Evolutionary conservation across 2,113 vertebrate species (phyloP), one percentile per base, ranked within the genome.

Genomic region (Elachura formosa): DNA sequence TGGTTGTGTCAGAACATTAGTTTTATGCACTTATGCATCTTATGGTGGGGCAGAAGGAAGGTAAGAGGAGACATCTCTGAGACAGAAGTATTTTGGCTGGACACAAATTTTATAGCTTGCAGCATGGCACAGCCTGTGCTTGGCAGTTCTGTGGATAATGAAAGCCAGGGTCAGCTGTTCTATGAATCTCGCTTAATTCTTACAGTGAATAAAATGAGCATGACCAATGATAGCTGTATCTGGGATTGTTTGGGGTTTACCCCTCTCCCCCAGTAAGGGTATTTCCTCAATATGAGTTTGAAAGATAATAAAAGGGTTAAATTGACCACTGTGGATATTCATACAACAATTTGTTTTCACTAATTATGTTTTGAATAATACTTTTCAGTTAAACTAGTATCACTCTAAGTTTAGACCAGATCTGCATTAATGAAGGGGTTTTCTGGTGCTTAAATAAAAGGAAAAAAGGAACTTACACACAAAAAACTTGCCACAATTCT

Each of bases 51-150:
- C 64, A 84, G 34, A 80, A 74, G 34, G 38, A n/a, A 68, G 17
- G 33, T 40, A 56, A 52, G 46, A 67, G 19, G 34, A 69, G 38
- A 34, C 19, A 22, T 59, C n/a, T 21, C 43, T 41, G 24, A 77
- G 28, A 56, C 3, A 16, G 31, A 18, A 78, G 29, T 67, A 38
- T 63, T 89, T 89, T 62, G 34, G 1, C 16, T 63, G 16, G 38
- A 14, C 64, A 55, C 26, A 67, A 38, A 84, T 89, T 78, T 38
- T 26, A 38, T 21, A 21, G 28, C 14, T 63, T 63, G 26, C 14
- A 59, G 49, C 1, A 0, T 56, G 38, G 2, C 0, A 0, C 16
- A 12, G 10, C 31, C 26, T 91, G 23, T 71, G 33, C 56, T 59
- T 94, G 69, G 38, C 14, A 63, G 33, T 62, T 69, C 34, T 59